These are phyloP conservation scores for Heliconius ismenius DNA, from an alignment of 2,888 invertebrate genomes.

Conservation along the genomic window DNA sequence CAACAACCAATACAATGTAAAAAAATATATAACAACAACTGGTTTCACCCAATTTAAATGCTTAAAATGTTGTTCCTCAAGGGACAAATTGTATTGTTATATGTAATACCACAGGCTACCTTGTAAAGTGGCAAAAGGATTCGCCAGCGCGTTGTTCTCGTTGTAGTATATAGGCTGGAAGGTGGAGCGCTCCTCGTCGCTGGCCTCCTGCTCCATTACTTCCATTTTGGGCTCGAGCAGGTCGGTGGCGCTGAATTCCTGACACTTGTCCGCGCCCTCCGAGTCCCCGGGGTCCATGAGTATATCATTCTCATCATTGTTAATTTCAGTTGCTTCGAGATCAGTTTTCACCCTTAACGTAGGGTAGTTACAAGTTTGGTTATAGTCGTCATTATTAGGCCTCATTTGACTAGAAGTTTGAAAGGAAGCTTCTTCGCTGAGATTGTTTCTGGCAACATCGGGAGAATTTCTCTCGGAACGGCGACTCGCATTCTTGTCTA, in stretches of 20 bases:
- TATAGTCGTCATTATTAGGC: conserved; percentile 81
- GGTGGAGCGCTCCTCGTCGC: conserved; percentile 84
- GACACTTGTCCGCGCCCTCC: conserved; percentile 70
- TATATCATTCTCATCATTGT: conserved; percentile 76
- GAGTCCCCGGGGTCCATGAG: conserved; percentile 75
- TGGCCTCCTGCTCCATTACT: conserved; percentile 85
- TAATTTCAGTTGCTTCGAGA: conserved; percentile 79
- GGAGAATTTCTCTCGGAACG: conserved; percentile 79
- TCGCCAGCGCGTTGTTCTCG: conserved; percentile 74
- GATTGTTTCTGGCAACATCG: conserved; percentile 81
- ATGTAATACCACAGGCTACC: conserved; percentile 51
- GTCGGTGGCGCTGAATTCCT: conserved; percentile 75
- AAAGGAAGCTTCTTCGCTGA: conserved; percentile 79
- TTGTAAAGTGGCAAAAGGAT: conserved; percentile 77
- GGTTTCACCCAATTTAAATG: too few relatives aligned
- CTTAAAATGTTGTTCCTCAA: neutral
- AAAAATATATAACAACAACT: too few relatives aligned
- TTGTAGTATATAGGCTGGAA: conserved; percentile 72
- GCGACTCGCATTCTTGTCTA: conserved; percentile 73
- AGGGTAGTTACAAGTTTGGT: conserved; percentile 77
- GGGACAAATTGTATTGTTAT: neutral
- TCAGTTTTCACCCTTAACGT: conserved; percentile 80
- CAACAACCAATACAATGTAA: too few relatives aligned
- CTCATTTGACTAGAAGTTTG: conserved; percentile 82
- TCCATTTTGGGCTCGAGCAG: conserved; percentile 86